These are phyloP conservation scores for Cremastinae sp. DNA, from an alignment of 2,888 invertebrate genomes.

Conservation along the genomic window DNA sequence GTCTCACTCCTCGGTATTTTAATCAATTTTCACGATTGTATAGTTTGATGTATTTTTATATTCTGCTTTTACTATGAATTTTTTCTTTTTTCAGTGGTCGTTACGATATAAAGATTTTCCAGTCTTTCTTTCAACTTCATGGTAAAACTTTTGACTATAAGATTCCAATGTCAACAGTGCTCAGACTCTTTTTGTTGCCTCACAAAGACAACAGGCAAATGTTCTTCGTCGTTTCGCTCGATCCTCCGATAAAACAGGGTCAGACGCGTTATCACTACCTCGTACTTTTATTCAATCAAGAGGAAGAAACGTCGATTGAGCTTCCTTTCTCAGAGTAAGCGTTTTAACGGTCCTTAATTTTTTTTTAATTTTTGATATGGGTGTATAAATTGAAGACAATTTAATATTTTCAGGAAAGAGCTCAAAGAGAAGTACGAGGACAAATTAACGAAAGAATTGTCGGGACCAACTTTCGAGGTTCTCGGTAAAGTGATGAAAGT, in stretches of 20 bases:
- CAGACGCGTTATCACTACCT: slow-evolving; percentile 99
- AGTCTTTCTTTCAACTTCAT: slow-evolving; percentile 94
- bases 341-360: slow-evolving; percentile 15
- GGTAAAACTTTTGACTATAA: slow-evolving; percentile 99
- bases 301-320: slow-evolving; percentile 95
- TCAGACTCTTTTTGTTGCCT: slow-evolving; percentile 95
- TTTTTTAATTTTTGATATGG: slow-evolving; percentile 25
- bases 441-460: slow-evolving; percentile 93
- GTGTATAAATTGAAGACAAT: background rate
- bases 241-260: slow-evolving; percentile 99
- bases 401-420: slow-evolving; percentile 86
- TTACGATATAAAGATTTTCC: slow-evolving; percentile 97
- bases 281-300: slow-evolving; percentile 95
- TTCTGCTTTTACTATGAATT: slow-evolving; percentile 68
- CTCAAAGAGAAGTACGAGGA: slow-evolving; percentile 96
- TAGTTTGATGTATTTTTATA: background rate
- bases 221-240: slow-evolving; percentile 97
- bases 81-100: slow-evolving; percentile 92
- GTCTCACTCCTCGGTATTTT: slow-evolving; percentile 96
- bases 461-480: slow-evolving; percentile 97
- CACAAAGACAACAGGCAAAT: slow-evolving; percentile 99
- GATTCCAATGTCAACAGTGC: slow-evolving; percentile 97
- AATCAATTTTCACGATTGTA: background rate
- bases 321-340: slow-evolving; percentile 94
- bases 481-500: slow-evolving; percentile 98